Percentiles rank a stretch among this genome's conserved stretches.
These are phyloP conservation scores for Oceanodroma tethys DNA, from an alignment of 2,113 vertebrate species.

Conservation along the genomic window DNA sequence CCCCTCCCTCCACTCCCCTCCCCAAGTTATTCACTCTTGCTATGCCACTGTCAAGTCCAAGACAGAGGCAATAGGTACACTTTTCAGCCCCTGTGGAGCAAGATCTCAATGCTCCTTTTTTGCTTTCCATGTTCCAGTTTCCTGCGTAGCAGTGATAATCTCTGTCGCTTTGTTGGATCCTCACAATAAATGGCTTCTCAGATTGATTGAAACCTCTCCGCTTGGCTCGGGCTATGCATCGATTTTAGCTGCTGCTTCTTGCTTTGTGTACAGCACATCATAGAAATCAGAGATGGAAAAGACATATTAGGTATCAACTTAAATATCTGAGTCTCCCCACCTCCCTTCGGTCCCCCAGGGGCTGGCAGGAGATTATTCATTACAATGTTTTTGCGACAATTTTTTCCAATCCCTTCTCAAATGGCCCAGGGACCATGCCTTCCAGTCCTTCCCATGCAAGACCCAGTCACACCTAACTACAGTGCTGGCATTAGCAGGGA, in stretches of 20 bases:
- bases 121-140: background rate
- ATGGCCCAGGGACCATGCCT: background rate
- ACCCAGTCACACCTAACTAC: background rate
- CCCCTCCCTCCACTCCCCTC: background rate
- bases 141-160: constrained; percentile 36
- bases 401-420: background rate
- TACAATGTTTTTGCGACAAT: background rate
- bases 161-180: constrained; percentile 52
- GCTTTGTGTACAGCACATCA: constrained; percentile 55
- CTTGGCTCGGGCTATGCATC: constrained; percentile 36
- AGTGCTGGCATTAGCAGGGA: background rate
- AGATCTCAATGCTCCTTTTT: constrained; percentile 7
- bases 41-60: background rate
- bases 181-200: constrained; percentile 41
- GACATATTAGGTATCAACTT: constrained; percentile 34
- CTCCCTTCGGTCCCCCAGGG: background rate
- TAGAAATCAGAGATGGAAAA: constrained; percentile 59
- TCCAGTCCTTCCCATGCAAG: background rate
- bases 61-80: background rate
- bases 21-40: background rate
- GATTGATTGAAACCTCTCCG: constrained; percentile 62
- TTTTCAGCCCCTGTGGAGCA: background rate
- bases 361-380: background rate
- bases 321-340: background rate
- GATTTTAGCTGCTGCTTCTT: constrained; percentile 55